Evolutionary conservation across 1,140 invertebrate species (phyloP).

Genomic region (Dreissena polymorpha): DNA sequence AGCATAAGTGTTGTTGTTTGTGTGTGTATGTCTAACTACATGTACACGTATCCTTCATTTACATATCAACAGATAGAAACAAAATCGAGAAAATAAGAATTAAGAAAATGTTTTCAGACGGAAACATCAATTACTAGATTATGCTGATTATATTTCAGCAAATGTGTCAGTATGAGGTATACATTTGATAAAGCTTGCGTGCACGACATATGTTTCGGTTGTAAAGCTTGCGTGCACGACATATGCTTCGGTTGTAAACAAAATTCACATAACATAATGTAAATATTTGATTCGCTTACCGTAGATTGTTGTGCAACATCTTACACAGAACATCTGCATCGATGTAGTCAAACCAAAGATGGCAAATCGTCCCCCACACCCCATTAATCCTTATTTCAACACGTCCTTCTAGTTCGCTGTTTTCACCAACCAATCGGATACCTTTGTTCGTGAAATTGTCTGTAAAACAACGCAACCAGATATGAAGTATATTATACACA

Average conservation of each 20-base stretch:
- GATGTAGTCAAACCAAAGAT: background rate
- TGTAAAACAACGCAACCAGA: too few species aligned
- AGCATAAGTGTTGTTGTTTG: too few species aligned
- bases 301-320: background rate
- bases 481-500: too few species aligned
- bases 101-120: too few species aligned
- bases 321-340: background rate
- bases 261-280: background rate
- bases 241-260: background rate
- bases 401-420: conserved; percentile 3
- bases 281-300: background rate
- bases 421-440: background rate
- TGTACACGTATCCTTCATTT: too few species aligned
- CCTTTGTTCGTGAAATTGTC: background rate
- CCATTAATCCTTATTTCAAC: background rate
- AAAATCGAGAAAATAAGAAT: too few species aligned
- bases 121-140: conserved; percentile 6
- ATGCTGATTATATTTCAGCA: background rate
- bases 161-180: background rate
- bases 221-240: background rate
- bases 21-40: too few species aligned
- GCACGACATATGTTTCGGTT: background rate
- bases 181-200: background rate
- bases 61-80: too few species aligned
- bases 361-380: background rate